phyloP scores from a whole-genome alignment of 2,113 vertebrate species.

The Anas platyrhynchos region DNA sequence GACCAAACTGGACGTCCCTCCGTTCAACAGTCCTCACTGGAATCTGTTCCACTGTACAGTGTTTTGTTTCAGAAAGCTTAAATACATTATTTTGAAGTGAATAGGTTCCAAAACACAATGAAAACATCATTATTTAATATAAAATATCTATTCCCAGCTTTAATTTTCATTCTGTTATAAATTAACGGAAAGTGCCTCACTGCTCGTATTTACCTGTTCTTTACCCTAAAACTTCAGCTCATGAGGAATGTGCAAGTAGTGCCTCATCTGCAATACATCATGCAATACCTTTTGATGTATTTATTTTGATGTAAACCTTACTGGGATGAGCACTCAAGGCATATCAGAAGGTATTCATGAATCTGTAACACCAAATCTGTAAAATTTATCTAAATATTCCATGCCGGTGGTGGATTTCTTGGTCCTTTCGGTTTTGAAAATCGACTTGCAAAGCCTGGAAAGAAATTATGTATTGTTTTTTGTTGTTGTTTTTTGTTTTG shows the following conservation, averaged over 20 bases:
- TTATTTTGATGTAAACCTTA: not conserved
- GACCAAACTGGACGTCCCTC: not conserved
- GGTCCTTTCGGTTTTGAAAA: constrained; percentile 95
- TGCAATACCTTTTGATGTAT: not conserved
- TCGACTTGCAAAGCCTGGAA: constrained; percentile 88
- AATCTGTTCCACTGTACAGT: not conserved
- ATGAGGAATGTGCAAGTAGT: not conserved
- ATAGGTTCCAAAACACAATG: not conserved
- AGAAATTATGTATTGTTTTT: not conserved
- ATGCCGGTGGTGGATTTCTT: constrained; percentile 86
- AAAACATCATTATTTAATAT: not conserved
- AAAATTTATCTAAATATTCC: constrained; percentile 77
- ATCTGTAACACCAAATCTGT: not conserved
- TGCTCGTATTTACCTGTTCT: not conserved
- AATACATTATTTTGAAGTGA: not conserved
- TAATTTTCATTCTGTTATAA: not conserved
- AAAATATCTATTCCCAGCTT: not conserved
- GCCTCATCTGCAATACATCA: not conserved
- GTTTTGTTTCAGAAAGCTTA: not conserved
- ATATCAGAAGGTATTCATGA: not conserved
- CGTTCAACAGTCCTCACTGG: accelerated
- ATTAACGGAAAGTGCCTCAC: not conserved
- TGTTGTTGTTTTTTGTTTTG: not conserved
- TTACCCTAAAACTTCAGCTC: not conserved
- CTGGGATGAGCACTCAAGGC: not conserved